phyloP scores from a whole-genome alignment of 2,797 vertebrate species.

The Pipistrellus pipistrellus region DNA sequence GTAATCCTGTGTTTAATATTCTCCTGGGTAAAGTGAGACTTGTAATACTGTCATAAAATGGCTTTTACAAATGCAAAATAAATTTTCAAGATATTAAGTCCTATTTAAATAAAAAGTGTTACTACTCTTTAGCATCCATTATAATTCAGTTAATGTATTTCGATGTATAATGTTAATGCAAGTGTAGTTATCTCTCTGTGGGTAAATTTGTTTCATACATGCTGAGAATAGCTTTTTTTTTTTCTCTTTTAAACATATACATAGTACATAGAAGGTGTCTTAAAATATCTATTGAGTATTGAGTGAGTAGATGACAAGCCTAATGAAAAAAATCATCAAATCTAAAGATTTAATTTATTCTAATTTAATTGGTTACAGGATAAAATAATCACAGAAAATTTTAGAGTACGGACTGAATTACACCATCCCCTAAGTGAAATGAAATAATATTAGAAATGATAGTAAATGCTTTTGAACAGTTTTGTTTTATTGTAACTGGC shows the following conservation, averaged over 20 bases:
- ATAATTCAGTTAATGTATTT: not conserved
- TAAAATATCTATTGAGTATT: not conserved
- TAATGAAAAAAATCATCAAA: conserved; percentile 1
- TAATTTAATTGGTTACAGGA: conserved; percentile 33
- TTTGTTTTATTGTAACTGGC: conserved; percentile 61
- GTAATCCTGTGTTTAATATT: not conserved
- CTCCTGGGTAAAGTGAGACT: not conserved
- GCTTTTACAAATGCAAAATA: not conserved
- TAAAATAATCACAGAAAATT: conserved; percentile 39
- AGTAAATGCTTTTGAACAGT: conserved; percentile 30
- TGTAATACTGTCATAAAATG: not conserved
- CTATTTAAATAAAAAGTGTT: not conserved
- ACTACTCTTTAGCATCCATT: not conserved
- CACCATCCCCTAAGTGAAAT: conserved; percentile 44
- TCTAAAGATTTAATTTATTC: conserved; percentile 16
- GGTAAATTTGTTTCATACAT: not conserved
- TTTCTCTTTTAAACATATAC: not conserved
- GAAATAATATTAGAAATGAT: conserved; percentile 61
- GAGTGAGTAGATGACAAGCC: not conserved
- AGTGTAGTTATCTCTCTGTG: not conserved
- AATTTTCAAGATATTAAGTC: conserved; percentile 2
- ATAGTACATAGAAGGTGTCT: not conserved
- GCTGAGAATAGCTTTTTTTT: not conserved
- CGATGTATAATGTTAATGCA: not conserved
- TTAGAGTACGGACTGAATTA: conserved; percentile 41